A percentile compares a stretch with the other conserved stretches of the same genome.
Evolutionary conservation across 1,140 invertebrate genomes (phyloP).

Genomic region (Pseudomyrmex gracilis): DNA sequence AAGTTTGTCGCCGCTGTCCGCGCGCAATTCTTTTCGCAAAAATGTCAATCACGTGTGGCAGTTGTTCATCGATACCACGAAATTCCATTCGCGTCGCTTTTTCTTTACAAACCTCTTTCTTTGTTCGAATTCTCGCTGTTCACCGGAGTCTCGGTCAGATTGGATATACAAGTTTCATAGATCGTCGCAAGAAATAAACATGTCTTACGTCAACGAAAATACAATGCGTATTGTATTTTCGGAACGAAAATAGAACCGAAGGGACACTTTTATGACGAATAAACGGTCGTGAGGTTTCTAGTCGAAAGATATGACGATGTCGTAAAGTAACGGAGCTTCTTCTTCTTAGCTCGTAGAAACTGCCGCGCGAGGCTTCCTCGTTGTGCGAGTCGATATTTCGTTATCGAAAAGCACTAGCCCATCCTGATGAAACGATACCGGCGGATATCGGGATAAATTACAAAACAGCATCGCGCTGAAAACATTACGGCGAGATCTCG

Average conservation of each 20-base stretch:
- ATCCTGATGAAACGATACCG: constrained; percentile 64
- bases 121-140: neutral
- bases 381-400: constrained; percentile 63
- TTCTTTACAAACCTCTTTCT: neutral
- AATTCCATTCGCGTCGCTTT: constrained; percentile 27
- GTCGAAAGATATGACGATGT: neutral
- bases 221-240: neutral
- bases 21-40: constrained; percentile 19
- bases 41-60: constrained; percentile 24
- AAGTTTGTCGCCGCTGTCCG: constrained; percentile 8
- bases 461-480: constrained; percentile 38
- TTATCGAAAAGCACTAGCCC: constrained; percentile 68
- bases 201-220: neutral
- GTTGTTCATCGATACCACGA: constrained; percentile 1
- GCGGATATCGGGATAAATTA: constrained; percentile 71
- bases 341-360: neutral
- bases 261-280: neutral
- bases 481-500: constrained; percentile 32
- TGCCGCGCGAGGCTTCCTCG: neutral
- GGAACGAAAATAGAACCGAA: constrained; percentile 7
- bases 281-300: neutral
- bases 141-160: neutral
- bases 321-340: neutral
- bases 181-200: constrained; percentile 16
- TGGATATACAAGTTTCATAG: constrained; percentile 4